Conservation (phyloP, 2,113 vertebrate genomes). For the Phaethon lepturus region DNA sequence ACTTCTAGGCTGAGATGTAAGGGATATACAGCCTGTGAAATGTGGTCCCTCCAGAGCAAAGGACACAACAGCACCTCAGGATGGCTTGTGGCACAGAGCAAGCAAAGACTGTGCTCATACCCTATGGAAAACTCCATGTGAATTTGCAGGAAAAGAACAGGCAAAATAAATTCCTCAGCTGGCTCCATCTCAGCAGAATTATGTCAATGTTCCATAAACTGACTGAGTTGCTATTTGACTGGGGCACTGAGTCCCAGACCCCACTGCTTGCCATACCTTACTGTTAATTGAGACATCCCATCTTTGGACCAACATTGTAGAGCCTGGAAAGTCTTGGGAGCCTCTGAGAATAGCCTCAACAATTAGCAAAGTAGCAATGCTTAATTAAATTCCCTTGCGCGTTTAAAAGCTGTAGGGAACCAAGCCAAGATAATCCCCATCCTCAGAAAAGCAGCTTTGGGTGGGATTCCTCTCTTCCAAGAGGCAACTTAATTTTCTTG, state of each 20-base stretch:
- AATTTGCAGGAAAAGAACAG: background rate
- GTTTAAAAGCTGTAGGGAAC: background rate
- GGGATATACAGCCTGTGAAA: background rate
- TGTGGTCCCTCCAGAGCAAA: background rate
- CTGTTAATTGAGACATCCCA: background rate
- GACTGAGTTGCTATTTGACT: background rate
- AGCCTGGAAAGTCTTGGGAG: background rate
- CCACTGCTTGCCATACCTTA: background rate
- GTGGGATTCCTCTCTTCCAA: conserved; percentile 5
- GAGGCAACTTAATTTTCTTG: background rate
- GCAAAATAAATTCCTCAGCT: background rate
- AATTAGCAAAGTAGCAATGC: background rate
- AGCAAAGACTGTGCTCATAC: background rate
- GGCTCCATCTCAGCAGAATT: background rate
- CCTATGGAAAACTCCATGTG: background rate
- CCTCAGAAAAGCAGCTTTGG: conserved; percentile 30
- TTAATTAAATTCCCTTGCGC: conserved; percentile 12
- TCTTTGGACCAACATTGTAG: background rate
- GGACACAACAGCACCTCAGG: background rate
- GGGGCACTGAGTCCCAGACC: background rate
- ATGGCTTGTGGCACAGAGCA: background rate
- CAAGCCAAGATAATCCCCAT: conserved; percentile 23
- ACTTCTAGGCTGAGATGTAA: background rate
- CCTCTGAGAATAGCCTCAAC: background rate
- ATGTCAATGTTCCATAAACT: background rate